Evolutionary conservation across 2,888 invertebrate species (phyloP).

Genomic region (Azorinus chamasolen): DNA sequence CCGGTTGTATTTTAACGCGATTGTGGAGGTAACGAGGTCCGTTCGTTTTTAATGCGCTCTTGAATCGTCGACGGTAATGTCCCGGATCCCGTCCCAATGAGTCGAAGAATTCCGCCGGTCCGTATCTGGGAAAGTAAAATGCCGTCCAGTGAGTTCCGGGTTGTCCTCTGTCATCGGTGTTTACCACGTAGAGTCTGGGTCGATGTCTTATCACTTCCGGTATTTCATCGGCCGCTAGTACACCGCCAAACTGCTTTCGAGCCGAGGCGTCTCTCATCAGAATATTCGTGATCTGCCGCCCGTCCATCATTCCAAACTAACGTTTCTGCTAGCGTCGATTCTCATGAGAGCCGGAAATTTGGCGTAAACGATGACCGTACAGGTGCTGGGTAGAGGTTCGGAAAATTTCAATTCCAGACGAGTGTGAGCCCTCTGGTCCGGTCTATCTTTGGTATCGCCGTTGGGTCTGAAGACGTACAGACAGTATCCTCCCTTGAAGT

Average conservation of each 20-base stretch:
- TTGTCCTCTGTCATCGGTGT: constrained; percentile 15
- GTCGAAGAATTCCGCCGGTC: constrained; percentile 29
- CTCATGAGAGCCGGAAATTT: constrained; percentile 21
- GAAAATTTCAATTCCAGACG: constrained; percentile 38
- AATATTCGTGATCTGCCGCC: not conserved
- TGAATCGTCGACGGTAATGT: constrained; percentile 21
- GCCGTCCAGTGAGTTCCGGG: constrained; percentile 6
- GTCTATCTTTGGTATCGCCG: constrained; percentile 14
- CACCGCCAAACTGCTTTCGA: constrained; percentile 9
- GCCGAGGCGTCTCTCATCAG: not conserved
- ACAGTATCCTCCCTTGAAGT: constrained; percentile 27
- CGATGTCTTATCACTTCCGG: not conserved
- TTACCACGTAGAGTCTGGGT: constrained; percentile 18
- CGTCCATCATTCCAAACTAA: constrained; percentile 23
- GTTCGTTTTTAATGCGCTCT: constrained; percentile 4
- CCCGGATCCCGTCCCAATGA: constrained; percentile 14
- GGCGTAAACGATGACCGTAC: constrained; percentile 31
- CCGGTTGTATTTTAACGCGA: constrained; percentile 1
- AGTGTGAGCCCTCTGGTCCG: constrained; percentile 29
- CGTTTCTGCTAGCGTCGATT: constrained; percentile 20
- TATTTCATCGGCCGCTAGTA: constrained; percentile 18
- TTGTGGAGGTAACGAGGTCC: constrained; percentile 14
- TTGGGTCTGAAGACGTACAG: constrained; percentile 27
- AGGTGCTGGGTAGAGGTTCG: constrained; percentile 21
- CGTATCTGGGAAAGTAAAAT: constrained; percentile 16